Percentiles rank a stretch among this genome's conserved stretches.
phyloP scores from a whole-genome alignment of 2,797 vertebrate genomes.

The Sphenopsis melanotis region DNA sequence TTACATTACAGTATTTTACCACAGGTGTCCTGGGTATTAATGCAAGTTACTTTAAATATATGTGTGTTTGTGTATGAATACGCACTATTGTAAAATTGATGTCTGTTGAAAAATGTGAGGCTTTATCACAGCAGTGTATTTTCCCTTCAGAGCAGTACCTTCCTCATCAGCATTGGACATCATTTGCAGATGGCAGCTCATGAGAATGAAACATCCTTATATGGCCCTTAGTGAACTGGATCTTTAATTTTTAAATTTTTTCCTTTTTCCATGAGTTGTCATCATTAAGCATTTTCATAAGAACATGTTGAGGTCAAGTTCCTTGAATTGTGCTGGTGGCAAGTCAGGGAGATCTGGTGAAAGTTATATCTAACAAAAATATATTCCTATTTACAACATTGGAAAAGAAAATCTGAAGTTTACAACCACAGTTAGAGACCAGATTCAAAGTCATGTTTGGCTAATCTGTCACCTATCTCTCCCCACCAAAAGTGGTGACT shows the following conservation, averaged over 20 bases:
- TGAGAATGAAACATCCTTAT: not conserved
- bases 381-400: not conserved
- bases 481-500: fast-evolving
- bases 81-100: not conserved
- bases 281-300: not conserved
- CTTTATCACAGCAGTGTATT: not conserved
- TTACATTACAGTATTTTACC: not conserved
- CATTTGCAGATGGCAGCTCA: not conserved
- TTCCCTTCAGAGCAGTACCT: not conserved
- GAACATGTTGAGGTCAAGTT: not conserved
- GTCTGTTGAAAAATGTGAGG: not conserved
- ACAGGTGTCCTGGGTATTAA: not conserved
- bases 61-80: not conserved
- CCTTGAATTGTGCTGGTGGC: not conserved
- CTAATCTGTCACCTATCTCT: not conserved
- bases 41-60: not conserved
- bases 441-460: not conserved
- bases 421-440: not conserved
- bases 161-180: not conserved
- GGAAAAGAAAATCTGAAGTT: not conserved
- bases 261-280: not conserved
- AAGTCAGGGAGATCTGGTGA: not conserved
- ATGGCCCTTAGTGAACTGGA: not conserved
- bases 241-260: not conserved
- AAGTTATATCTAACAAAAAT: not conserved